Evolutionary conservation across 2,888 invertebrate genomes (phyloP), one percentile per base, ranked within the genome.

Genomic region (Helleia helle): DNA sequence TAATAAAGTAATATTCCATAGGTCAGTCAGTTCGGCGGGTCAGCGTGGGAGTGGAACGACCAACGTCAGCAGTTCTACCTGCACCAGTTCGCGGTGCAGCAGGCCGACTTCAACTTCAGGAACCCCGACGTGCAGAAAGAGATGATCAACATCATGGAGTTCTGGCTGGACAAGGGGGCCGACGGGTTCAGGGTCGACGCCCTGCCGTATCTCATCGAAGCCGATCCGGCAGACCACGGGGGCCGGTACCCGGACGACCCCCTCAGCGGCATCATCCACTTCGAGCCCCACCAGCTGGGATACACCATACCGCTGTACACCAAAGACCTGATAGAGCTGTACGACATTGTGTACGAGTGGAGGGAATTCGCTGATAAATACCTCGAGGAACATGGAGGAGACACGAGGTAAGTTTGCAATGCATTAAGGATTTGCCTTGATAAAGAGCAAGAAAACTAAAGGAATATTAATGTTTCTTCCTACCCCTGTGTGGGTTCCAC

Each of bases 141-240:
- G 54, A 81, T 88, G 73, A 59, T 84, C 64, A 84, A 88, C 3
- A 89, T 91, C 8, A 65, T 94, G 53, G 66, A 67, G 45, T 93
- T 90, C 64, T 95, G 94, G 94, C 64, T 94, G 17, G 84, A 89
- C 24, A 87, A 87, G 43, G 94, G 93, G 0, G 89, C 90, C 0
- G 91, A 92, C 51, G 94, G 94, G 0, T 92, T 94, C 64, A 87
- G 93, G 36, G 72, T 93, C 1, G 90, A 91, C 53, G 90, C 90
- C 0, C 75, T 90, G 1, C 88, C 89, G 0, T 87, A 87, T 54
- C 58, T 89, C 9, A 81, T 83, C 1, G 89, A 89, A 54, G 77
- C 87, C 1, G 59, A 71, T 30, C 83, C 83, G n/a, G 67, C 68
- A 9, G 68, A 73, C 36, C 65, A 59, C 1, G 71, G 60, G 0